Percentiles rank a stretch among this genome's conserved stretches.
phyloP scores from a whole-genome alignment of 2,797 vertebrate genomes.

The Triplophysa yarkandensis region DNA sequence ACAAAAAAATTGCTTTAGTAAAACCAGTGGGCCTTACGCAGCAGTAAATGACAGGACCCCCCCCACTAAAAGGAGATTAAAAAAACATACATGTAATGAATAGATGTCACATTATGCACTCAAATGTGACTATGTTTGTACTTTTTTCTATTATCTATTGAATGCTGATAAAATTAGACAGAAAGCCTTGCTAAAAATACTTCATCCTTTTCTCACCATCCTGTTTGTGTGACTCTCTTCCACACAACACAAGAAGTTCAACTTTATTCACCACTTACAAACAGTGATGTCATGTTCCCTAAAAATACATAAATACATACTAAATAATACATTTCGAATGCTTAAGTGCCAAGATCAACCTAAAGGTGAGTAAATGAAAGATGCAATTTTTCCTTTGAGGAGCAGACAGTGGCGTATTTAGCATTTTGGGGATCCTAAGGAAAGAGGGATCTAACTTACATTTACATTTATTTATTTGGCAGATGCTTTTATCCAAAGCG shows the following conservation, averaged over 20 bases:
- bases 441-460: too few species aligned
- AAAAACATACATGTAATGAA: background rate
- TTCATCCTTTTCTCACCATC: background rate
- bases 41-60: background rate
- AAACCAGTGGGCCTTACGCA: slow-evolving; percentile 3
- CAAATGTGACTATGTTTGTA: background rate
- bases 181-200: background rate
- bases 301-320: background rate
- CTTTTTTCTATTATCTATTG: background rate
- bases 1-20: slow-evolving; percentile 21
- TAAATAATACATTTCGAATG: too few species aligned
- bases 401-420: too few species aligned
- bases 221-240: background rate
- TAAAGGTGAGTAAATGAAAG: background rate
- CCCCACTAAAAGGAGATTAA: background rate
- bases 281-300: background rate
- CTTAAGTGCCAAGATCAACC: background rate
- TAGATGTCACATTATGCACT: background rate
- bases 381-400: background rate
- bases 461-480: too few species aligned
- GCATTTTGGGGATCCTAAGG: too few species aligned
- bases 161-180: background rate
- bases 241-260: background rate
- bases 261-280: background rate
- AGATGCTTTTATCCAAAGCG: too few species aligned